Evolutionary conservation across 2,113 vertebrate genomes (phyloP), one percentile per base, ranked within the genome.

Genomic region (Stictonetta naevosa): DNA sequence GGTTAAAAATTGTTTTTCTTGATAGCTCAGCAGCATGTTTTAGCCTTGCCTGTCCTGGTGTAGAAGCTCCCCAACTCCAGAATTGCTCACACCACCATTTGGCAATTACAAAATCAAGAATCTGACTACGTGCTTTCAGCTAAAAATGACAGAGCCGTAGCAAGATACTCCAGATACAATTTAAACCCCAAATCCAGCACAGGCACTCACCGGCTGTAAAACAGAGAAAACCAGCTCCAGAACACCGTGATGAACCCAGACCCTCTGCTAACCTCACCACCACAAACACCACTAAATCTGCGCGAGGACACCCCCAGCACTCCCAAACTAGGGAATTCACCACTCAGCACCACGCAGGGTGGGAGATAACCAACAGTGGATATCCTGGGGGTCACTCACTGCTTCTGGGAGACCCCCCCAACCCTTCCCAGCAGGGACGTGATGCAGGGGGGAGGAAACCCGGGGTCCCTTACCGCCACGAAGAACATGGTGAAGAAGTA

Each of bases 401-500:
- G 83, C 38, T 40, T 3, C 20, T 18, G 68, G 38, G 36, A 28
- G 11, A 40, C 16, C 36, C 62, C 62, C 62, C 29, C 29, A 5
- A 22, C 56, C 44, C 34, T 44, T 63, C 68, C 59, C 13, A 1
- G 13, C 0, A 17, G 68, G 55, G 38, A 52, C 18, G 17, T 1
- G 0, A 22, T 1, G 19, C 22, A 0, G 17, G 7, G 44, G 20
- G 38, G 31, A 40, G n/a, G 17, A 66, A 76, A 42, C 40, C 55
- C 0, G 10, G 18, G 29, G 11, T 0, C 19, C 81, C 99, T 99
- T 97, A 99, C 99, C 98, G 98, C 98, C 25, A 97, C 97, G 42
- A 99, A 99, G 98, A 99, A 99, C 98, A 98, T 99, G 92, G 99
- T 99, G 98, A 99, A 99, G 97, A 99, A 99, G 93, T 99, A 99